A percentile compares a stretch with the other conserved stretches of the same genome.
phyloP scores from a whole-genome alignment of 92 coral and sea anemone genomes.

The Phenganax stokvisi region DNA sequence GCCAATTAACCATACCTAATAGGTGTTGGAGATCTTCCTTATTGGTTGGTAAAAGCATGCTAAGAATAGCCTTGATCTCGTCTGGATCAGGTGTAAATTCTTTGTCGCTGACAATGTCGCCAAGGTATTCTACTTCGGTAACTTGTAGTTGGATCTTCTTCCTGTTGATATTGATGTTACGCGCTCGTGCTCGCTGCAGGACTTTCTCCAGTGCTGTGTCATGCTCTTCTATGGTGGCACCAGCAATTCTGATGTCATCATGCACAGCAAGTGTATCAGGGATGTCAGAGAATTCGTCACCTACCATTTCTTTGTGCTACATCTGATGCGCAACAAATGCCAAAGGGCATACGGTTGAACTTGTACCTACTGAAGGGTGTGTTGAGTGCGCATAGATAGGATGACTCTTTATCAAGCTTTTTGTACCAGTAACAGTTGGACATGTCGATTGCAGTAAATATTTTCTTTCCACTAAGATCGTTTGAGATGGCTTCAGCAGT shows the following conservation, averaged over 20 bases:
- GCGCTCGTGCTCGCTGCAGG: conserved; percentile 25
- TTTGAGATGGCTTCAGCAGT: not conserved
- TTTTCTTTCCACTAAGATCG: not conserved
- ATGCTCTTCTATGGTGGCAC: conserved; percentile 33
- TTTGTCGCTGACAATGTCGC: conserved; percentile 36
- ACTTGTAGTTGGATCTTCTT: conserved; percentile 34
- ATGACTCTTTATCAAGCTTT: conserved; percentile 45
- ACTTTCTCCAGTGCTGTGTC: conserved; percentile 28
- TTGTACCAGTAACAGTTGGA: conserved; percentile 51
- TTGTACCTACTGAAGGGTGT: conserved; percentile 44
- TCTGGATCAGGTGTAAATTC: conserved; percentile 40
- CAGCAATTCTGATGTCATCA: conserved; percentile 47
- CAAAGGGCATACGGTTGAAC: conserved; percentile 51
- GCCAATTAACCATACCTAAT: conserved; percentile 28
- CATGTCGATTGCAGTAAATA: conserved; percentile 20
- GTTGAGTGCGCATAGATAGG: conserved; percentile 49
- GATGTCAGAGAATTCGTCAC: conserved; percentile 40
- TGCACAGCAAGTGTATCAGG: conserved; percentile 35
- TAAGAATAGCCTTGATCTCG: conserved; percentile 31
- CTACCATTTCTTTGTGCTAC: conserved; percentile 41
- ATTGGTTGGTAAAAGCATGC: conserved; percentile 35
- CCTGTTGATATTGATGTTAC: conserved; percentile 31
- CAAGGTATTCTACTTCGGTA: conserved; percentile 50
- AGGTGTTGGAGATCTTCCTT: conserved; percentile 29
- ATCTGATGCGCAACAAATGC: conserved; percentile 40